Evolutionary conservation across 1,140 invertebrate genomes (phyloP).

Genomic region (Phenacoccus solenopsis): DNA sequence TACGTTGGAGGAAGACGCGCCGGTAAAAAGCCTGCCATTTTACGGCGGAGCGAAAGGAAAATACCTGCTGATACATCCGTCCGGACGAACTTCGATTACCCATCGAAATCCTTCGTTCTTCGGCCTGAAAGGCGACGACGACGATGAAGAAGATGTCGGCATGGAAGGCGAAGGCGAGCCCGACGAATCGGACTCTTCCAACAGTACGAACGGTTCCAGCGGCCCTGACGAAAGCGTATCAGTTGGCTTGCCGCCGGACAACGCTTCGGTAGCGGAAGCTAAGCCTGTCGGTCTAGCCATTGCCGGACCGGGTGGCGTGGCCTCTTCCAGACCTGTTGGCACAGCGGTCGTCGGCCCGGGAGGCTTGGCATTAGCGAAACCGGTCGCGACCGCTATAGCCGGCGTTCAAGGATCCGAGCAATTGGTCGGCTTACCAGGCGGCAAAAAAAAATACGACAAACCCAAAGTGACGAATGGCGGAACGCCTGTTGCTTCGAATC

Average conservation of each 20-base stretch:
- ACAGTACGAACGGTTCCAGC: conserved; percentile 18
- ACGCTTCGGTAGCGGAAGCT: conserved; percentile 51
- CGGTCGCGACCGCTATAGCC: conserved; percentile 54
- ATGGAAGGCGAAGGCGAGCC: conserved; percentile 24
- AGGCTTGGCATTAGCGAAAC: conserved; percentile 49
- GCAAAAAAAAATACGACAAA: conserved; percentile 18
- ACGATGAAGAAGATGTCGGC: conserved; percentile 36
- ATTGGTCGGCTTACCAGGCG: conserved; percentile 22
- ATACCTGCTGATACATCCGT: conserved; percentile 41
- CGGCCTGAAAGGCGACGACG: conserved; percentile 29
- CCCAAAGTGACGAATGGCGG: no score
- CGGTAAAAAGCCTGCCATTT: conserved; percentile 36
- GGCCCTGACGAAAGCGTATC: conserved; percentile 31
- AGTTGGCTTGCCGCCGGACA: conserved; percentile 39
- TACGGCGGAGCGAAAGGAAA: conserved; percentile 53
- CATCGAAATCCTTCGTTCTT: conserved; percentile 32
- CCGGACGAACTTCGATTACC: conserved; percentile 38
- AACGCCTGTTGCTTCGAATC: no score
- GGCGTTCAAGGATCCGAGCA: conserved; percentile 36
- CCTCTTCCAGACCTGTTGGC: conserved; percentile 49
- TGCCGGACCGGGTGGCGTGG: conserved; percentile 46
- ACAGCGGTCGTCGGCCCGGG: conserved; percentile 50
- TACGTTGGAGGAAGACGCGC: neutral
- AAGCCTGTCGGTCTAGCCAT: conserved; percentile 48
- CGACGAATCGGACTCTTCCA: conserved; percentile 1